These are phyloP conservation scores for Acleris holmiana DNA, from an alignment of 2,888 invertebrate species.

Conservation along the genomic window DNA sequence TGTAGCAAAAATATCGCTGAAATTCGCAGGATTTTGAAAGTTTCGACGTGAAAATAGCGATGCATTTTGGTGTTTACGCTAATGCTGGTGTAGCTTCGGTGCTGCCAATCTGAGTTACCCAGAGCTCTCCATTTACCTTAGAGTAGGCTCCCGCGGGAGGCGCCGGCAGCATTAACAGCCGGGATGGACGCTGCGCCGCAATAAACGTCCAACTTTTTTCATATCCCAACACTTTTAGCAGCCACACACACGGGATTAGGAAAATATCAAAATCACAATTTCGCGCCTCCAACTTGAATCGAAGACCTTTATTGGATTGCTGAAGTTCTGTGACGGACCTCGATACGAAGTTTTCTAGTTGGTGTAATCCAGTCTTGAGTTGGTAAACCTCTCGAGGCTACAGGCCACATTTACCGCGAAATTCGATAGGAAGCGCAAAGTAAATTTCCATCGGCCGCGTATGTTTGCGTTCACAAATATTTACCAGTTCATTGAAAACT, in stretches of 20 bases:
- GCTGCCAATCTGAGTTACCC: conserved; percentile 1
- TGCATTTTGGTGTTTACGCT: conserved; percentile 4
- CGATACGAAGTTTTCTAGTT: conserved; percentile 36
- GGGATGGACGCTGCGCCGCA: conserved; percentile 3
- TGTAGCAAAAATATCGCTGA: background rate
- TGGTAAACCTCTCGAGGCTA: conserved; percentile 34
- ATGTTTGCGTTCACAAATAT: conserved; percentile 18
- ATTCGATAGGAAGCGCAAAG: conserved; percentile 29
- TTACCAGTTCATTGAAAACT: conserved; percentile 20
- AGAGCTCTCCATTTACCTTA: background rate
- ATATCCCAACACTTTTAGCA: conserved; percentile 19
- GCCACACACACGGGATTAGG: conserved; percentile 21
- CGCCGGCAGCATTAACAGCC: conserved; percentile 2
- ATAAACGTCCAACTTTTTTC: conserved; percentile 28
- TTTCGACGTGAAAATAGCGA: background rate
- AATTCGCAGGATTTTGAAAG: background rate
- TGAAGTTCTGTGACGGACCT: conserved; percentile 32
- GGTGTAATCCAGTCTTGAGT: conserved; percentile 36
- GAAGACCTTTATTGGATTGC: conserved; percentile 32
- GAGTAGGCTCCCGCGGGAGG: conserved; percentile 1
- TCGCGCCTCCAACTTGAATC: conserved; percentile 20
- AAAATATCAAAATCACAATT: conserved; percentile 29
- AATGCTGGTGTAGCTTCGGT: background rate
- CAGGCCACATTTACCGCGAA: conserved; percentile 29
- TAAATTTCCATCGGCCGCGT: conserved; percentile 29